phyloP scores from a whole-genome alignment of 2,113 vertebrate genomes.

The Esox niger region DNA sequence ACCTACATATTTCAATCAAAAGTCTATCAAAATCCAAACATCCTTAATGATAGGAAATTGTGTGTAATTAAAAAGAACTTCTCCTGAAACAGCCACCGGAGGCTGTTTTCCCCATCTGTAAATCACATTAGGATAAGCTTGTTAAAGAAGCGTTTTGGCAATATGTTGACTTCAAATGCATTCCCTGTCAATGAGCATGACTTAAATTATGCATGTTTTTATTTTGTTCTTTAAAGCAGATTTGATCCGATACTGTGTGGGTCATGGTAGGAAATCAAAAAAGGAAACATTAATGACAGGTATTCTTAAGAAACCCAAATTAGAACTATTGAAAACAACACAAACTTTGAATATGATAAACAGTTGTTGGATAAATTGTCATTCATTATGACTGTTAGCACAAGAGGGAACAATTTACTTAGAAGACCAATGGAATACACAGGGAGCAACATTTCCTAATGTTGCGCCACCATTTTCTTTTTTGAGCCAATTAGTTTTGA shows the following conservation, averaged over 20 bases:
- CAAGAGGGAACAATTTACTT: not conserved
- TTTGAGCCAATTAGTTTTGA: not conserved
- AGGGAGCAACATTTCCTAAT: not conserved
- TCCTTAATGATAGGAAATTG: constrained; percentile 47
- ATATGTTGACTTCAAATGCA: constrained; percentile 40
- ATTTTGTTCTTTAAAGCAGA: constrained; percentile 26
- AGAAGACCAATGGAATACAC: not conserved
- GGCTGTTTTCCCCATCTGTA: constrained; percentile 59
- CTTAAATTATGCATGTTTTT: constrained; percentile 31
- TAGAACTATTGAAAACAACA: no score
- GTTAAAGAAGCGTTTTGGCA: constrained; percentile 40
- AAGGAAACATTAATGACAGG: no score
- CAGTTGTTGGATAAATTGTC: not conserved
- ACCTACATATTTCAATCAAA: constrained; percentile 43
- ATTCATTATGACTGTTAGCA: not conserved
- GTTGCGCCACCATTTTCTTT: not conserved
- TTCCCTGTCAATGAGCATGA: constrained; percentile 37
- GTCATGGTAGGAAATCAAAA: not conserved
- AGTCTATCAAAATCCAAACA: constrained; percentile 35
- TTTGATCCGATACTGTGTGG: constrained; percentile 11
- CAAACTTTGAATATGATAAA: no score
- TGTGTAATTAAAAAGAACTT: constrained; percentile 60
- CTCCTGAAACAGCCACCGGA: constrained; percentile 51
- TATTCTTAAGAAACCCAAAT: no score
- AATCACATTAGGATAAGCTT: constrained; percentile 51